Evolutionary conservation across 1,140 invertebrate genomes (phyloP).

Genomic region (Rhopalosiphum padi): DNA sequence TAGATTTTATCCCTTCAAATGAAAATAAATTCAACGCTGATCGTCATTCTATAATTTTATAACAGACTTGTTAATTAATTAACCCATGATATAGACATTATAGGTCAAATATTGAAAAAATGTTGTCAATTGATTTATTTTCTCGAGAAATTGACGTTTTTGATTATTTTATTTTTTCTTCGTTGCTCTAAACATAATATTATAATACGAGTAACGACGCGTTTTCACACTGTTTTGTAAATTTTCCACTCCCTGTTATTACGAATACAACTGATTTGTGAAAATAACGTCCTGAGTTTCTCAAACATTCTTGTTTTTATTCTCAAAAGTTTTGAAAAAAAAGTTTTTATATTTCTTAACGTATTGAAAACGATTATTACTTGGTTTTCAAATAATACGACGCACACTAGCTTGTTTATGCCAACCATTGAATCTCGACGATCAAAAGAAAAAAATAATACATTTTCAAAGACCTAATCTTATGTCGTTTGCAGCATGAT

Average conservation of each 20-base stretch:
- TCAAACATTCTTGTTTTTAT: not conserved
- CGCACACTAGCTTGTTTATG: not conserved
- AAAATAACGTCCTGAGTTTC: not conserved
- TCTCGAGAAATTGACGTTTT: not conserved
- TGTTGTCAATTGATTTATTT: not conserved
- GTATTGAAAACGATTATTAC: not conserved
- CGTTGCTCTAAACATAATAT: not conserved
- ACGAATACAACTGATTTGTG: not conserved
- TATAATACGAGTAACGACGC: too few species aligned
- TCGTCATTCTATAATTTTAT: not conserved
- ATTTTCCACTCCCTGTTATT: not conserved
- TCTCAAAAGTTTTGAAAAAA: not conserved
- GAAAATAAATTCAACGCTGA: too few species aligned
- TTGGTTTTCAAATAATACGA: not conserved
- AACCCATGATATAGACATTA: not conserved
- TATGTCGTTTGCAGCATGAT: not conserved
- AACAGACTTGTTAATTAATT: not conserved
- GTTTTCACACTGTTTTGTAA: too few species aligned
- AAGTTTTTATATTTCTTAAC: not conserved
- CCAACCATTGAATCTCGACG: not conserved
- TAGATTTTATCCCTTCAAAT: too few species aligned
- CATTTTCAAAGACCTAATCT: not conserved
- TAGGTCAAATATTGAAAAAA: not conserved
- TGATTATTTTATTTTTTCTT: not conserved
- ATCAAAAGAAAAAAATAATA: slow-evolving; percentile 5